phyloP scores from a whole-genome alignment of 2,888 invertebrate genomes.

The Pandemis heparana region DNA sequence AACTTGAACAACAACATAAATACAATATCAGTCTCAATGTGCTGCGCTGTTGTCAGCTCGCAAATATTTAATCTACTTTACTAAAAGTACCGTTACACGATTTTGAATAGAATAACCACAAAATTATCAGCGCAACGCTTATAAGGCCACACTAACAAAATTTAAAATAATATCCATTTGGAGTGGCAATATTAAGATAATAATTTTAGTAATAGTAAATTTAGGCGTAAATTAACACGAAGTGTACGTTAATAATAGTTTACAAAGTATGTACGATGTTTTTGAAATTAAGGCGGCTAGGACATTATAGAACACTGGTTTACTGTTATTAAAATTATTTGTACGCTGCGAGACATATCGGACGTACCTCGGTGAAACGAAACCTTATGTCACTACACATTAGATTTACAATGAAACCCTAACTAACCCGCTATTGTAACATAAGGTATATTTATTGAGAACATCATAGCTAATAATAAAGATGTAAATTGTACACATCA shows the following conservation, averaged over 20 bases:
- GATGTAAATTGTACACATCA: neutral
- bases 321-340: neutral
- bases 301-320: neutral
- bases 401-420: neutral
- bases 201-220: neutral
- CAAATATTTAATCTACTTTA: conserved; percentile 44
- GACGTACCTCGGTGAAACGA: neutral
- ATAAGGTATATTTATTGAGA: neutral
- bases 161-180: conserved; percentile 8
- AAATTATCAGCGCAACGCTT: conserved; percentile 1
- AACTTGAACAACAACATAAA: conserved; percentile 64
- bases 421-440: neutral
- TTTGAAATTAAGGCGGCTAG: neutral
- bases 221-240: neutral
- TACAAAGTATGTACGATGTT: neutral
- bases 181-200: neutral
- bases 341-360: neutral
- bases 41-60: conserved; percentile 60
- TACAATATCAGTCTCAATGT: conserved; percentile 77
- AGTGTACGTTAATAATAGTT: neutral
- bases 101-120: neutral
- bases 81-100: conserved; percentile 11
- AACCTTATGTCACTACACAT: neutral
- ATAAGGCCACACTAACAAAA: conserved; percentile 1
- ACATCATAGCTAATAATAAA: neutral